These are phyloP conservation scores for Brachyalestes nurse DNA, from an alignment of 2,797 vertebrate species.

Conservation along the genomic window DNA sequence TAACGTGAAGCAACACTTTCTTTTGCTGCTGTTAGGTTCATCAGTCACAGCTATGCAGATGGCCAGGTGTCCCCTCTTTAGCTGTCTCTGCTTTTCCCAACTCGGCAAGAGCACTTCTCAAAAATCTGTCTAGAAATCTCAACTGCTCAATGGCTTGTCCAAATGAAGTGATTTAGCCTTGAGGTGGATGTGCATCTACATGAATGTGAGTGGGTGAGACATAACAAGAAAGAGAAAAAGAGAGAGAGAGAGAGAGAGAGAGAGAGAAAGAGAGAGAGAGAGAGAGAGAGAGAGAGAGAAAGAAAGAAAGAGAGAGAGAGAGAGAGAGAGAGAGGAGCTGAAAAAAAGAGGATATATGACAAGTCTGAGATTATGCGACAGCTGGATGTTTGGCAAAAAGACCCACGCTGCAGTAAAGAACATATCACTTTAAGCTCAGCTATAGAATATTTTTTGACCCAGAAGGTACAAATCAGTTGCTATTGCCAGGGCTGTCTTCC, in stretches of 20 bases:
- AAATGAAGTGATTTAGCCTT: slow-evolving; percentile 34
- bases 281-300: not conserved
- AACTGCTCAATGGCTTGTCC: slow-evolving; percentile 31
- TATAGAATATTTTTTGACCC: not conserved
- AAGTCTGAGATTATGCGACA: not conserved
- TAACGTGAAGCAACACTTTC: slow-evolving; percentile 21
- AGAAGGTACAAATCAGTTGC: not conserved
- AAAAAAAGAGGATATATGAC: not conserved
- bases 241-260: not conserved
- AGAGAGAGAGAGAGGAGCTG: not conserved
- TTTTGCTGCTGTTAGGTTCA: slow-evolving; percentile 11
- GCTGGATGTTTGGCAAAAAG: not conserved
- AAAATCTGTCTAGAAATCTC: slow-evolving; percentile 41
- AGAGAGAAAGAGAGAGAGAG: not conserved
- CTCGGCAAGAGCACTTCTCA: slow-evolving; percentile 24
- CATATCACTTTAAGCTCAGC: not conserved
- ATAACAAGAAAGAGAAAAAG: not conserved
- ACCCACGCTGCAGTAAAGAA: not conserved
- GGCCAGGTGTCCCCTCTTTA: slow-evolving; percentile 12
- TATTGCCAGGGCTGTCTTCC: not conserved
- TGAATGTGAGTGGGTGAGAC: slow-evolving; percentile 1
- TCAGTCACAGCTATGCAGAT: slow-evolving; percentile 14
- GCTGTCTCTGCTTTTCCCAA: not conserved
- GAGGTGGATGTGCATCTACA: not conserved
- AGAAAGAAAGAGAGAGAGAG: not conserved